Evolutionary conservation across 2,113 vertebrate genomes (phyloP), one percentile per base, ranked within the genome.

Genomic region (Nesogale talazaci): DNA sequence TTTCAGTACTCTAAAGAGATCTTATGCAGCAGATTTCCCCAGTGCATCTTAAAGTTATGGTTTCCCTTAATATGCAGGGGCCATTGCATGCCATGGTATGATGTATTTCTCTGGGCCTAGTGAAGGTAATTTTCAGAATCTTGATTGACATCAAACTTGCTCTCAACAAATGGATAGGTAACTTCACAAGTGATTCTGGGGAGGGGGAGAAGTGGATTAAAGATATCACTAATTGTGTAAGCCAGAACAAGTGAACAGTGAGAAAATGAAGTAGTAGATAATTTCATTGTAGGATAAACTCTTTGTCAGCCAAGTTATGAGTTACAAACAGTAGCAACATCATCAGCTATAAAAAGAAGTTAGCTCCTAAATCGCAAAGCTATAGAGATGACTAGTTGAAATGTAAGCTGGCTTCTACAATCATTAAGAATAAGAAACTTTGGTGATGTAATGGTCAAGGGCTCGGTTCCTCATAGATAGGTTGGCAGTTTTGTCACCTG

Each of bases 351-450:
- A 56, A 63, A 59, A 23, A 81, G 61, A 93, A 70, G 10, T 65
- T 84, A 57, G 34, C 67, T 61, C 7, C 69, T 40, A 88, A 5
- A 83, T 79, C 72, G 94, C 83, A 88, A 88, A 95, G 86, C 42
- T 76, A 29, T 42, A 27, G 29, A 88, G 29, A 80, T 92, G 36
- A 88, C 46, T 52, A 52, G 46, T 63, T 83, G 56, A 93, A 95
- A 93, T 87, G 74, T 0, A 8, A 6, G 74, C 86, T 94, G 76
- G 31, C 6, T 57, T 31, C 61, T 89, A 59, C n/a, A 79, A 0
- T 79, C 29, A 82, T 85, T 78, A 84, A 91, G 67, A 91, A 82
- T 85, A 70, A n/a, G 69, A 34, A 72, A 12, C 70, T 9, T n/a
- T 72, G 34, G 70, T 36, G 7, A 17, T 27, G 9, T 27, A 36